Evolutionary conservation across 2,113 vertebrate species (phyloP).

Genomic region (Hemichromis elongatus): DNA sequence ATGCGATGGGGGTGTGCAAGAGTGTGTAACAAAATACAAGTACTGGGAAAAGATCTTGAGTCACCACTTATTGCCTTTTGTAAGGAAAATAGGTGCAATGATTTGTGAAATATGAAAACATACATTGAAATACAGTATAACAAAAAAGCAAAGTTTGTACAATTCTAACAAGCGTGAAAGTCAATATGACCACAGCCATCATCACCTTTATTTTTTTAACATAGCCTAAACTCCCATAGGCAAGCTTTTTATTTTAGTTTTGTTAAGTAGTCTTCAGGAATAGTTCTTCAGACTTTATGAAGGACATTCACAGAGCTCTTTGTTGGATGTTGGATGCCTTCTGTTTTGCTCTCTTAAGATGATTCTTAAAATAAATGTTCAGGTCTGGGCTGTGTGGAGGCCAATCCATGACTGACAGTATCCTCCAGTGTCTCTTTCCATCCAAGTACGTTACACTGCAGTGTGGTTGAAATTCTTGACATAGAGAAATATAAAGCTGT

Average conservation of each 20-base stretch:
- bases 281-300: neutral
- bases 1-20: neutral
- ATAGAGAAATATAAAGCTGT: neutral
- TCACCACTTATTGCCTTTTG: neutral
- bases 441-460: neutral
- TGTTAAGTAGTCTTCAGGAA: accelerated
- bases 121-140: neutral
- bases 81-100: neutral
- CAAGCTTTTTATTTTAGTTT: neutral
- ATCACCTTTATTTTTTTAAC: neutral
- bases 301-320: neutral
- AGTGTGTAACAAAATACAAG: neutral
- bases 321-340: accelerated
- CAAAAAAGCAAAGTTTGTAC: neutral
- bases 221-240: neutral
- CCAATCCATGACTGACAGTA: neutral
- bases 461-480: neutral
- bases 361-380: neutral
- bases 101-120: neutral
- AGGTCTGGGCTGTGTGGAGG: neutral
- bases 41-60: neutral
- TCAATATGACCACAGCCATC: neutral
- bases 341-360: neutral
- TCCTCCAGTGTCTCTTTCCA: neutral
- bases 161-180: neutral